phyloP scores from a whole-genome alignment of 2,113 vertebrate species.

The Cynocephalus volans region DNA sequence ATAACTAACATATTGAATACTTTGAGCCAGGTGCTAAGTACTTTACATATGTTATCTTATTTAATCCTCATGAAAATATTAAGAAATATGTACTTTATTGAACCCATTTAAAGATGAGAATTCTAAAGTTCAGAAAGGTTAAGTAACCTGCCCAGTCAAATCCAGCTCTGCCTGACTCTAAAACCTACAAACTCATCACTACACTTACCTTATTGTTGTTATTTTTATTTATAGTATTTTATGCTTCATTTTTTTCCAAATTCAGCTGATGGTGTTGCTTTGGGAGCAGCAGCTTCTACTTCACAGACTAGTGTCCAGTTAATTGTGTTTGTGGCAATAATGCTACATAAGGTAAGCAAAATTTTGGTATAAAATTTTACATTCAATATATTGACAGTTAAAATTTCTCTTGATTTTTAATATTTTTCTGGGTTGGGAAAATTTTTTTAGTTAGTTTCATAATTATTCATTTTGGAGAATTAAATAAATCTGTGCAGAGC shows the following conservation, averaged over 20 bases:
- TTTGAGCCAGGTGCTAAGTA: neutral
- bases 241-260: slow-evolving; percentile 63
- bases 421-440: slow-evolving; percentile 37
- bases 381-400: slow-evolving; percentile 11
- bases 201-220: neutral
- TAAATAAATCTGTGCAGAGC: neutral
- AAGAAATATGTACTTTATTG: slow-evolving; percentile 23
- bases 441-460: slow-evolving; percentile 34
- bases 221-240: slow-evolving; percentile 39
- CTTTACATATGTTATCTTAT: neutral
- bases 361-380: slow-evolving; percentile 21
- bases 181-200: neutral
- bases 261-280: slow-evolving; percentile 97
- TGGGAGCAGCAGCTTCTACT: slow-evolving; percentile 99
- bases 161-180: neutral
- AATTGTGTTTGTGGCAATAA: slow-evolving; percentile 99
- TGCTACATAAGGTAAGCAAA: slow-evolving; percentile 97
- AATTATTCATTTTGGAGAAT: slow-evolving; percentile 42
- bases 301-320: slow-evolving; percentile 99
- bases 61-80: slow-evolving; percentile 26
- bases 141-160: neutral
- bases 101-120: slow-evolving; percentile 54
- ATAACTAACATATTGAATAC: neutral
- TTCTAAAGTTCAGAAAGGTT: slow-evolving; percentile 25
- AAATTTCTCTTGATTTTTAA: slow-evolving; percentile 17